These are phyloP conservation scores for Schizopygopsis malacanthus DNA, from an alignment of 2,797 vertebrate species.

Conservation along the genomic window DNA sequence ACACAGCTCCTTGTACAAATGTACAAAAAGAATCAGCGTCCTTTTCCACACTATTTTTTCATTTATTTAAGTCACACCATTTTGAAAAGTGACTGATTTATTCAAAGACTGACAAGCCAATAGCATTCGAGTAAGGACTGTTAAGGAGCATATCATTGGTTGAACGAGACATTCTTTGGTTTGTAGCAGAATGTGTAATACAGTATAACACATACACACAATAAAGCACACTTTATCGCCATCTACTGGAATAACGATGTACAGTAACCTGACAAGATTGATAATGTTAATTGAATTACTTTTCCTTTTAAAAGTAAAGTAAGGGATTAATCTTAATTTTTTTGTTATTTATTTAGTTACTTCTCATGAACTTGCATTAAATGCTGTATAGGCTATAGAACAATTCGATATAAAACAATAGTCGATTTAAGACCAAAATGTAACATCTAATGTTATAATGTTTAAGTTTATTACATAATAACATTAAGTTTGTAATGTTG, in stretches of 20 bases:
- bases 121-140: neutral
- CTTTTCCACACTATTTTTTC: neutral
- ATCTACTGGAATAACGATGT: neutral
- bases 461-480: no score
- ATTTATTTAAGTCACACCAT: neutral
- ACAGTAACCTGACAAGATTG: neutral
- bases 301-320: neutral
- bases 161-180: neutral
- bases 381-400: neutral
- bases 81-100: neutral
- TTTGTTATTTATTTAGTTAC: neutral
- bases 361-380: neutral
- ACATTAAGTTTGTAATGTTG: neutral
- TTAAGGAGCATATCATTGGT: neutral
- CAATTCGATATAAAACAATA: neutral
- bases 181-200: neutral
- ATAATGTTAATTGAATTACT: neutral
- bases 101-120: neutral
- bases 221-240: neutral
- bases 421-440: neutral
- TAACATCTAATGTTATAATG: neutral
- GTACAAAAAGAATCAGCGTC: neutral
- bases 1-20: neutral
- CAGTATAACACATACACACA: neutral
- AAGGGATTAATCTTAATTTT: neutral